Conservation (phyloP, 2,888 invertebrate genomes). For the Drosophila colorata region DNA sequence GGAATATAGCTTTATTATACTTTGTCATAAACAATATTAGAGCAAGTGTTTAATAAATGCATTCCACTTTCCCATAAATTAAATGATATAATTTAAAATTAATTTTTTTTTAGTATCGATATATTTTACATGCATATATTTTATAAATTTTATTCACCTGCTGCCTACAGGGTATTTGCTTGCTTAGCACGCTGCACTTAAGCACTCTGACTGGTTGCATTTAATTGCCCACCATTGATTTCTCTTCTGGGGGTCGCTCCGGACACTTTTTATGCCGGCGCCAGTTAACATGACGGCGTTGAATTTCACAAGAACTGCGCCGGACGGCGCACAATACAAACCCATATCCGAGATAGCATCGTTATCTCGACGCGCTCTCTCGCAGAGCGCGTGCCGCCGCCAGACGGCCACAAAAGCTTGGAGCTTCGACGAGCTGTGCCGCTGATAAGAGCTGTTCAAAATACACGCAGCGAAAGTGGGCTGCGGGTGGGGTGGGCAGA, state of each 20-base stretch:
- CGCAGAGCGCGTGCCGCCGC: constrained; percentile 60
- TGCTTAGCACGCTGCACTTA: not conserved
- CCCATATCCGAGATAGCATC: constrained; percentile 36
- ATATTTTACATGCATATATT: too few relatives aligned
- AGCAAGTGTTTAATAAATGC: too few relatives aligned
- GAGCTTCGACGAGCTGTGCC: not conserved
- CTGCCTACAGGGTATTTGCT: constrained; percentile 6
- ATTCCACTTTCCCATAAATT: too few relatives aligned
- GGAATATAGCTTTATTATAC: too few relatives aligned
- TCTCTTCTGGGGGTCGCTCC: constrained; percentile 22
- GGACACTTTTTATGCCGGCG: constrained; percentile 22
- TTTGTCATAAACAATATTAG: too few relatives aligned
- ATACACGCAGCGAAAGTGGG: constrained; percentile 4
- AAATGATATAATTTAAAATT: too few relatives aligned
- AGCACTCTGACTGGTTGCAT: not conserved
- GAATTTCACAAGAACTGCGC: constrained; percentile 73
- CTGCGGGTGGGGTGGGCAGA: constrained; percentile 7
- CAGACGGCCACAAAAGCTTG: constrained; percentile 16
- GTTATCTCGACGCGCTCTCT: constrained; percentile 33
- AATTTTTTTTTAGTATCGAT: too few relatives aligned
- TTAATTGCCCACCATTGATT: constrained; percentile 23
- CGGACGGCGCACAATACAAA: constrained; percentile 5
- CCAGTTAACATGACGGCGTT: constrained; percentile 57
- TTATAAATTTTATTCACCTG: not conserved
- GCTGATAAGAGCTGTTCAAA: constrained; percentile 46